Percentiles rank a stretch among this genome's conserved stretches.
Conservation (phyloP, 2,113 vertebrate species). For the Mastomys coucha region DNA sequence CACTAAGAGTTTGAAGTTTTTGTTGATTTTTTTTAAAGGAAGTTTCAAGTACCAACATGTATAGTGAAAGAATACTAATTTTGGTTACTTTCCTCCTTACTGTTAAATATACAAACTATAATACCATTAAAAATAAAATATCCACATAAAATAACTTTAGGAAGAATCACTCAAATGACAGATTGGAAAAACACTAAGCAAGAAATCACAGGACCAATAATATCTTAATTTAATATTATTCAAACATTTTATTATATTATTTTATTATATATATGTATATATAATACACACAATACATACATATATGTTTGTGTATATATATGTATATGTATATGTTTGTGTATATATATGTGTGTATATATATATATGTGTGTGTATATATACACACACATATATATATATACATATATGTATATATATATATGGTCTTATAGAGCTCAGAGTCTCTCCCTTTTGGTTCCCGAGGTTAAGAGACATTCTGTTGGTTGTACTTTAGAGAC, state of each 20-base stretch:
- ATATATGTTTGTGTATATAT: too few species aligned
- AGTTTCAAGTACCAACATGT: constrained; percentile 70
- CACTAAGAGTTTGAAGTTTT: constrained; percentile 56
- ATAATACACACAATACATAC: too few species aligned
- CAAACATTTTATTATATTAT: constrained; percentile 31
- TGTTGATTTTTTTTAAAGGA: constrained; percentile 73
- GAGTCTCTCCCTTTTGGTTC: constrained; percentile 71
- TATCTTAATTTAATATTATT: constrained; percentile 64
- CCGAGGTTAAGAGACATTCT: constrained; percentile 68
- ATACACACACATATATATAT: too few species aligned
- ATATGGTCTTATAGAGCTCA: constrained; percentile 62
- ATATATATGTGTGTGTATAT: too few species aligned
- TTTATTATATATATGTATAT: too few species aligned
- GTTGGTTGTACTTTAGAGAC: constrained; percentile 72
- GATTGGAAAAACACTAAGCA: constrained; percentile 72
- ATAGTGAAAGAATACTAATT: constrained; percentile 83
- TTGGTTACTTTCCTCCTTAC: constrained; percentile 81
- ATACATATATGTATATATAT: background rate
- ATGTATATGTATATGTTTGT: constrained; percentile 32
- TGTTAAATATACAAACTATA: constrained; percentile 83
- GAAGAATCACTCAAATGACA: constrained; percentile 73
- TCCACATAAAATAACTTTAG: constrained; percentile 69
- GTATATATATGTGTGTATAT: too few species aligned
- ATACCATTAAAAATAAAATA: constrained; percentile 79
- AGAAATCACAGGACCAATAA: constrained; percentile 70